Base-by-base conservation (phyloP, 2,113 vertebrate genomes). In the Neodontobutis hainanensis region DNA sequence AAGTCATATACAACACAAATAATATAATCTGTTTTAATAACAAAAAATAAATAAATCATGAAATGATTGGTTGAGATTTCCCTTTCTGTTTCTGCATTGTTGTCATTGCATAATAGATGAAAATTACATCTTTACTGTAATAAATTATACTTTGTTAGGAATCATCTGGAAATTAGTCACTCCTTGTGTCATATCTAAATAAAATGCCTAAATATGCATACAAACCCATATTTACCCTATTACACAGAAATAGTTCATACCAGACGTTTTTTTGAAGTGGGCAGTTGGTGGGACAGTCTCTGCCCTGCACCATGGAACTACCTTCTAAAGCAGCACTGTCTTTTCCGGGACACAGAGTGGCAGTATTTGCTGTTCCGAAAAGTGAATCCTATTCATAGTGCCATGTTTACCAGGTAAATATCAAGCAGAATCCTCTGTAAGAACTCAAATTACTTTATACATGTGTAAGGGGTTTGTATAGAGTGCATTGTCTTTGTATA, bases 341-440 rank as follows among this genome's bases (percentile, higher is more conserved):
- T 70, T 68, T 47, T 72, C 85, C 76, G 80, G 63, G 81, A 90
- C 91, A 90, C 91, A 87, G 69, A 86, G 91, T 88, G 92, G 90
- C 91, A 92, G 89, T 91, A 85, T 92, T 92, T 84, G 75, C 91
- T 91, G 69, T 84, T 61, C 64, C 68, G 75, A 79, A 72, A 83
- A 80, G 53, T 14, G 60, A 78, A 70, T 53, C 48, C 52, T 10
- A 42, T 61, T 73, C 48, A 11, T 3, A 27, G 68, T 62, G 34
- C 52, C 59, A 45, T 58, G 60, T 75, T 80, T 45, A 65, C 48
- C 70, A 69, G 80, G 74, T 84, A 78, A 62, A 79, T 79, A 75
- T 51, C 16, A 48, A 52, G 42, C 50, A 56, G 44, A 42, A 47
- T 44, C 5, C 46, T 1, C n/a, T 47, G 36, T 58, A 10, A 48